phyloP scores from a whole-genome alignment of 2,888 invertebrate genomes.

The Pyrrhia umbra region DNA sequence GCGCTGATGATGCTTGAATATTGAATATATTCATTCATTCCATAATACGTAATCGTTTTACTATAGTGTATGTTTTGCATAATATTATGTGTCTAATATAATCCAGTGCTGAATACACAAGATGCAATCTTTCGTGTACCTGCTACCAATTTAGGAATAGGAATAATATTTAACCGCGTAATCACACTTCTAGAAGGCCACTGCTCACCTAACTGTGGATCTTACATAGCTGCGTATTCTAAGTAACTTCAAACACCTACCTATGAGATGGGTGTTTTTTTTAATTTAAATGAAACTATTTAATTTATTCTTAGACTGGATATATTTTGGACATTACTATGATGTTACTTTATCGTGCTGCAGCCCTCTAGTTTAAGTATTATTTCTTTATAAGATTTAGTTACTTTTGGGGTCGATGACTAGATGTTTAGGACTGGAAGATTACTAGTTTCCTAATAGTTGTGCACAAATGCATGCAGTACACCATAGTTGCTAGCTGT shows the following conservation, averaged over 20 bases:
- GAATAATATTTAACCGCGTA: constrained; percentile 38
- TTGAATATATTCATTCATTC: constrained; percentile 49
- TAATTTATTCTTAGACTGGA: constrained; percentile 17
- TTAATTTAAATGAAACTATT: constrained; percentile 1
- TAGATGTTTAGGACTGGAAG: constrained; percentile 41
- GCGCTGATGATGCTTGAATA: constrained; percentile 33
- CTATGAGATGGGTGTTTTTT: constrained; percentile 9
- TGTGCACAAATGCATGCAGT: constrained; percentile 30
- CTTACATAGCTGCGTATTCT: background rate
- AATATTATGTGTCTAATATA: constrained; percentile 25
- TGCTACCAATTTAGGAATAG: constrained; percentile 37
- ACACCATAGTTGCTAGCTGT: background rate
- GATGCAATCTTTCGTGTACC: constrained; percentile 38
- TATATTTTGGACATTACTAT: constrained; percentile 15
- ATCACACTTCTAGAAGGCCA: constrained; percentile 21
- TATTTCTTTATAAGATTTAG: constrained; percentile 29
- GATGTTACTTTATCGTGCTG: constrained; percentile 10
- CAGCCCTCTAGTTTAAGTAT: constrained; percentile 40
- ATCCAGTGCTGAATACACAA: constrained; percentile 21
- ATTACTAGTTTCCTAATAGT: constrained; percentile 6
- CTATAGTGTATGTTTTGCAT: constrained; percentile 22
- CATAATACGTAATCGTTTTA: constrained; percentile 34
- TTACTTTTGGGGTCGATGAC: constrained; percentile 21
- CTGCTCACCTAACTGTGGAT: constrained; percentile 18
- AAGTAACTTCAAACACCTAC: constrained; percentile 9